phyloP scores from a whole-genome alignment of 2,888 invertebrate species.

The Nemotelus pantherinus region DNA sequence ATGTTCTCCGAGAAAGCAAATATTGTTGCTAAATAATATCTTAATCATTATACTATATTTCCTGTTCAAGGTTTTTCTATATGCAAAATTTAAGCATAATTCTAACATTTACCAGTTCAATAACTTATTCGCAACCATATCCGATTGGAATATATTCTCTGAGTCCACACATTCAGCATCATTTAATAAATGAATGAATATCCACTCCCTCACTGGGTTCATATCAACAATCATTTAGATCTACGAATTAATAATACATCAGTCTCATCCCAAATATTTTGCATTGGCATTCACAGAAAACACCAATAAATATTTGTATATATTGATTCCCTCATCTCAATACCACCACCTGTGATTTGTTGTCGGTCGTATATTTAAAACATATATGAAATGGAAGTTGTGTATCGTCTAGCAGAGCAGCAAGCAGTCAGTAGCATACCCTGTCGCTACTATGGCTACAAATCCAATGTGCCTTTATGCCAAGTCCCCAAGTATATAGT shows the following conservation, averaged over 20 bases:
- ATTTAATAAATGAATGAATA: no score
- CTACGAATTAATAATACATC: constrained; percentile 10
- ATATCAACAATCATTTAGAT: no score
- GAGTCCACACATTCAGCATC: no score
- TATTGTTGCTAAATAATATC: no score
- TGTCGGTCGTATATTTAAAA: not conserved
- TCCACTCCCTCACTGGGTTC: no score
- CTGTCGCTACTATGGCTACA: not conserved
- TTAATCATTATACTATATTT: no score
- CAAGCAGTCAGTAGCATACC: not conserved
- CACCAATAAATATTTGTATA: constrained; percentile 26
- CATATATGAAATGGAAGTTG: constrained; percentile 1
- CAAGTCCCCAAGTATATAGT: constrained; percentile 10
- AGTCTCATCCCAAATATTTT: constrained; percentile 7
- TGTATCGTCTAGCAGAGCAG: constrained; percentile 12
- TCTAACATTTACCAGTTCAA: no score
- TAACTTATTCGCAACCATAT: no score
- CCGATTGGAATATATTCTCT: no score
- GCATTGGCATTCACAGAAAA: constrained; percentile 5
- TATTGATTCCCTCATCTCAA: constrained; percentile 30
- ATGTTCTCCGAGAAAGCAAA: no score
- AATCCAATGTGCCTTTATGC: not conserved
- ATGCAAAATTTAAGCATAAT: no score
- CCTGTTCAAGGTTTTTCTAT: no score
- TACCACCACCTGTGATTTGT: constrained; percentile 30